phyloP scores from a whole-genome alignment of 2,888 invertebrate species.

The Nomada lathburiana region DNA sequence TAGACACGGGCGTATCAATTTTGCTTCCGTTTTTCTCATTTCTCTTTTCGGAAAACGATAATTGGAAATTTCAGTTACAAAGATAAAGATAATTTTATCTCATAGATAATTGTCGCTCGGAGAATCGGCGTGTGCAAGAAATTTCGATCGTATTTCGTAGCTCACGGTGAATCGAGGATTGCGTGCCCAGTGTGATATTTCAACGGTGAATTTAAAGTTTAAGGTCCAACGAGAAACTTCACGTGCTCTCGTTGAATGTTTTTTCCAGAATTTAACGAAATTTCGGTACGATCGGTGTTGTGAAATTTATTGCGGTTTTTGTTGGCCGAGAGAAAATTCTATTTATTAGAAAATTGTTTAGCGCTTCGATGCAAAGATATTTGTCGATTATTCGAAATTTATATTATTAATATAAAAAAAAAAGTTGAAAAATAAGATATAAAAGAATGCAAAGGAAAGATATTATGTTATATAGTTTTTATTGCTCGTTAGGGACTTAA shows the following conservation, averaged over 20 bases:
- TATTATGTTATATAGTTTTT: constrained; percentile 51
- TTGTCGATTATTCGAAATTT: constrained; percentile 24
- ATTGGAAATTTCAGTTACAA: neutral
- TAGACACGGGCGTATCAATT: neutral
- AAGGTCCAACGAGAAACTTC: constrained; percentile 56
- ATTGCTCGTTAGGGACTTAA: constrained; percentile 40
- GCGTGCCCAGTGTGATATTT: constrained; percentile 81
- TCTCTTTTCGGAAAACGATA: neutral
- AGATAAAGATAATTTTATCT: too few species aligned
- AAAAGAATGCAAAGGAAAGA: constrained; percentile 14
- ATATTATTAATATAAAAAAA: constrained; percentile 35
- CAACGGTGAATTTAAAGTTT: constrained; percentile 77
- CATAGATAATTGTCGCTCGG: too few species aligned
- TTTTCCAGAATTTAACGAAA: constrained; percentile 25
- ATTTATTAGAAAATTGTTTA: constrained; percentile 36
- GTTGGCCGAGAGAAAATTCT: constrained; percentile 16
- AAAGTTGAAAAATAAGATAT: neutral
- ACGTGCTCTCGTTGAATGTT: constrained; percentile 37
- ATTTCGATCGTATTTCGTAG: constrained; percentile 15
- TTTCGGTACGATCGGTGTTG: constrained; percentile 16
- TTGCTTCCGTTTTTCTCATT: too few species aligned
- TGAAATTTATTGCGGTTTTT: constrained; percentile 23
- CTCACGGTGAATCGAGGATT: constrained; percentile 58
- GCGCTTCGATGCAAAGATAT: constrained; percentile 17
- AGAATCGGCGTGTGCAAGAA: too few species aligned